These are phyloP conservation scores for Sebastes nivosus DNA, from an alignment of 2,797 vertebrate genomes.

Conservation along the genomic window DNA sequence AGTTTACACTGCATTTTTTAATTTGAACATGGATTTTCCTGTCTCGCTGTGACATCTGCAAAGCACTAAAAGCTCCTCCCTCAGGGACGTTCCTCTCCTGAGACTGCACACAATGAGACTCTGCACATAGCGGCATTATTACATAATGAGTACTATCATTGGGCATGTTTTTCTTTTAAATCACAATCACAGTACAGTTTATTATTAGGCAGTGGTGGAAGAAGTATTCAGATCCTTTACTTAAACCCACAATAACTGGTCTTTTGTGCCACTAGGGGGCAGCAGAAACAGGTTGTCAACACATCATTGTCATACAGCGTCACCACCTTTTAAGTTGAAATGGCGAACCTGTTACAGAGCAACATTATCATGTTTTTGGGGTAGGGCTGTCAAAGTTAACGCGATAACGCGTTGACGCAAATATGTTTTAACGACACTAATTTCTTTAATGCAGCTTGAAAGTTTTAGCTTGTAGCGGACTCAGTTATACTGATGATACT, in stretches of 20 bases:
- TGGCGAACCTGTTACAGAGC: background rate
- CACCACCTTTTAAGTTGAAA: background rate
- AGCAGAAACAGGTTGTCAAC: background rate
- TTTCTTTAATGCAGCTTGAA: no score
- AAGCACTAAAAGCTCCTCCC: constrained; percentile 35
- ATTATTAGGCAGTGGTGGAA: background rate
- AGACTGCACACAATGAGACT: background rate
- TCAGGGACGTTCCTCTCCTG: background rate
- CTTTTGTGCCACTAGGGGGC: background rate
- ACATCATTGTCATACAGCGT: no score
- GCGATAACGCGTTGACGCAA: no score
- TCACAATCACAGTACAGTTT: background rate
- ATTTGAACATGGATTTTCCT: constrained; percentile 31
- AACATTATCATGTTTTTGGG: background rate
- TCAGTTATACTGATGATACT: no score
- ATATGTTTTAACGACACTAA: no score
- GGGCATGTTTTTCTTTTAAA: background rate
- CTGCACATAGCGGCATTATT: background rate
- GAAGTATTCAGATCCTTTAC: background rate
- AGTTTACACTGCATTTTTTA: constrained; percentile 43
- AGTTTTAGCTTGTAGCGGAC: no score
- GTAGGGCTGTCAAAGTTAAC: background rate
- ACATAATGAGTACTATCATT: background rate
- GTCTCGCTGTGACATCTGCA: constrained; percentile 35
- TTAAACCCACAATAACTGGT: background rate